phyloP scores from a whole-genome alignment of 2,888 invertebrate genomes.

The Drosophila quinaria region DNA sequence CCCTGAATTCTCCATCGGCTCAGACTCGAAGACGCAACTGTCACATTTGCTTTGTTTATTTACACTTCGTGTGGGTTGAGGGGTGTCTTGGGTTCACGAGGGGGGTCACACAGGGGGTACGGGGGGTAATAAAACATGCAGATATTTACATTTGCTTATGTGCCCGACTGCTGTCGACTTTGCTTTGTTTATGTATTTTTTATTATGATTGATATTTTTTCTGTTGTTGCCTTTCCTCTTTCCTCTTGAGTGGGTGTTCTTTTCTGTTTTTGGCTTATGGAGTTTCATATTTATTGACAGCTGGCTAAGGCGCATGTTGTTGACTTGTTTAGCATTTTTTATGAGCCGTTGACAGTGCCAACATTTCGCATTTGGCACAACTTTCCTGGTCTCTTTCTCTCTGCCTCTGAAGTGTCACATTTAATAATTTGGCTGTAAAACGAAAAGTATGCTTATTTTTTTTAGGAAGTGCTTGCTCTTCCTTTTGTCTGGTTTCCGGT shows the following conservation, averaged over 20 bases:
- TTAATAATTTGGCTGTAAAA: slow-evolving; percentile 62
- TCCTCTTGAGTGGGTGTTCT: slow-evolving; percentile 13
- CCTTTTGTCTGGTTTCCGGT: not conserved
- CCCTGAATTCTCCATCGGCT: slow-evolving; percentile 27
- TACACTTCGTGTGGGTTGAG: slow-evolving; percentile 26
- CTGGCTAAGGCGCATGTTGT: slow-evolving; percentile 65
- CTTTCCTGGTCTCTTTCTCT: slow-evolving; percentile 1
- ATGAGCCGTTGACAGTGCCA: slow-evolving; percentile 59
- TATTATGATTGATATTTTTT: slow-evolving; percentile 74
- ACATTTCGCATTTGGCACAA: slow-evolving; percentile 42
- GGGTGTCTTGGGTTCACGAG: not conserved
- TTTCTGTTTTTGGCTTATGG: slow-evolving; percentile 33
- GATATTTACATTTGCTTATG: slow-evolving; percentile 68
- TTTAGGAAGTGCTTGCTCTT: not conserved
- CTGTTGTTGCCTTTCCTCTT: slow-evolving; percentile 13
- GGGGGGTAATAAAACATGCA: slow-evolving; percentile 34
- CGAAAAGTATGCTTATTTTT: slow-evolving; percentile 37
- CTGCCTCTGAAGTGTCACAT: slow-evolving; percentile 54
- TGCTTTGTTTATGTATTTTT: slow-evolving; percentile 73
- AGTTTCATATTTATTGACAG: slow-evolving; percentile 72
- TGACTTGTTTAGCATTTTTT: slow-evolving; percentile 73
- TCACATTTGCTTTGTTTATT: slow-evolving; percentile 65
- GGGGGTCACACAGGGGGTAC: not conserved
- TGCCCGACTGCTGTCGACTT: slow-evolving; percentile 54
- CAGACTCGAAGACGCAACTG: slow-evolving; percentile 47